Evolutionary conservation across 2,113 vertebrate species (phyloP).

Genomic region (Pseudopodoces humilis): DNA sequence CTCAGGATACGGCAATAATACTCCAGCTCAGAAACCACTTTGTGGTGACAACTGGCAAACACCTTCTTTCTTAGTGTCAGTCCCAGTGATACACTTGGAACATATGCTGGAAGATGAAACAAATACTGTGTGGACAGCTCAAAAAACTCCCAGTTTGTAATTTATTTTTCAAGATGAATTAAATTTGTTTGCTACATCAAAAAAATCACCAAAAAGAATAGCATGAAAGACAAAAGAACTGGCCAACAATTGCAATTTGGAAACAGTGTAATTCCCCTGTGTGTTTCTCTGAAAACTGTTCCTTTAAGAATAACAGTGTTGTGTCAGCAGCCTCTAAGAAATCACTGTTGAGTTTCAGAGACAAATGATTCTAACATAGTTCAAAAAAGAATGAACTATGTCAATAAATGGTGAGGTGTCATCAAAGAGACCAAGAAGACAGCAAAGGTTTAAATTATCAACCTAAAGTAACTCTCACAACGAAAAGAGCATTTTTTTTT

Average conservation of each 20-base stretch:
- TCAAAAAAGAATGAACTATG: neutral
- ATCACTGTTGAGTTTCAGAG: neutral
- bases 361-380: neutral
- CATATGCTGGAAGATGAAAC: neutral
- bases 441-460: neutral
- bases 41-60: neutral
- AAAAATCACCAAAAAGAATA: conserved; percentile 31
- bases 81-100: neutral
- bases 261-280: neutral
- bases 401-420: neutral
- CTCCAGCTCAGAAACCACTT: neutral
- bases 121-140: neutral
- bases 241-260: neutral
- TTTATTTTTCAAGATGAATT: conserved; percentile 46
- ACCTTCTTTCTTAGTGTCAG: neutral
- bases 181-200: conserved; percentile 37
- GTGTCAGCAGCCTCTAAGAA: neutral
- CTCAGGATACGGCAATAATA: neutral
- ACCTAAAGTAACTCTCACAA: neutral
- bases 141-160: neutral
- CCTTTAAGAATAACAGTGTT: neutral
- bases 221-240: conserved; percentile 15
- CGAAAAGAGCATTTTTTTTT: neutral
- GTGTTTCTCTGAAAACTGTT: neutral
- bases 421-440: neutral